Conservation (phyloP, 2,797 vertebrate species). For the Rhinogobio ventralis region DNA sequence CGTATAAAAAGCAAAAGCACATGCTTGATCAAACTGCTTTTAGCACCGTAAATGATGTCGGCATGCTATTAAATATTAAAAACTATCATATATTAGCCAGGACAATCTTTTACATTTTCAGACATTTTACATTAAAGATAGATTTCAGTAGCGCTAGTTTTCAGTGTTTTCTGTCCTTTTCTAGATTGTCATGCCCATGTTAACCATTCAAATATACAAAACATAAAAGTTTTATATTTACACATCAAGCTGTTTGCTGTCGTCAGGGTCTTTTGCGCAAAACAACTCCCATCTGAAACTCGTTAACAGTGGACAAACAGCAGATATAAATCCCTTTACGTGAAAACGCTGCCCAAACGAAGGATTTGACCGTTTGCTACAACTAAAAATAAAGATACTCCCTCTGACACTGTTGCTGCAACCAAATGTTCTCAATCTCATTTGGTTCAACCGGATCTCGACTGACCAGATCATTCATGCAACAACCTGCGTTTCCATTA, state of each 20-base stretch:
- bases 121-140: not conserved
- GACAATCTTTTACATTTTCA: not conserved
- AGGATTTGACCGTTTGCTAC: not conserved
- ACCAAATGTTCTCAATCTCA: not conserved
- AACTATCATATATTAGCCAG: not conserved
- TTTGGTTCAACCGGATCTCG: not conserved
- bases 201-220: conserved; percentile 44
- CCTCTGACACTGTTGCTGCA: not conserved
- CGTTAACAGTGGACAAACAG: not conserved
- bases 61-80: not conserved
- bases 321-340: conserved; percentile 28
- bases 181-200: not conserved
- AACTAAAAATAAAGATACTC: not conserved
- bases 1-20: not conserved
- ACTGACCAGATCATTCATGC: not conserved
- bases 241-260: conserved; percentile 28
- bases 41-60: not conserved
- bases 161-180: not conserved
- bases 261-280: conserved; percentile 23
- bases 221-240: conserved; percentile 36
- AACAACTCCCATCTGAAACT: not conserved
- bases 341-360: conserved; percentile 1
- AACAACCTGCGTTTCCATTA: not conserved
- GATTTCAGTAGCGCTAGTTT: not conserved
- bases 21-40: not conserved